Percentiles rank a stretch among this genome's conserved stretches.
phyloP scores from a whole-genome alignment of 2,113 vertebrate genomes.

The Misgurnus anguillicaudatus region DNA sequence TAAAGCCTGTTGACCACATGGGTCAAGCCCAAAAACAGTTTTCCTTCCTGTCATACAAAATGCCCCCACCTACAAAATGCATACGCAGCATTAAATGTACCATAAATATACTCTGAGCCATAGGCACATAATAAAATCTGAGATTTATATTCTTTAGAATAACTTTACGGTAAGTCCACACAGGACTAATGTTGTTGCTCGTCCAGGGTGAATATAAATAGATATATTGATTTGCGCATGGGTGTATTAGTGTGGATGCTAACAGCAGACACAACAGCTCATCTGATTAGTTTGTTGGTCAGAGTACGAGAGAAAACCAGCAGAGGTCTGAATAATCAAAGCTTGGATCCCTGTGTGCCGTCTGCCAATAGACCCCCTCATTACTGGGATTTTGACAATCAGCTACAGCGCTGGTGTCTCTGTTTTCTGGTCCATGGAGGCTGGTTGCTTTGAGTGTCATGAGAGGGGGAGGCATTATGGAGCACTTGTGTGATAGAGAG shows the following conservation, averaged over 20 bases:
- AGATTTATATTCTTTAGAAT: background rate
- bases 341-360: slow-evolving; percentile 38
- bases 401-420: slow-evolving; percentile 46
- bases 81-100: slow-evolving; percentile 36
- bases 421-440: slow-evolving; percentile 35
- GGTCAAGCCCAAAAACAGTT: slow-evolving; percentile 47
- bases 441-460: slow-evolving; percentile 37
- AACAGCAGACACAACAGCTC: slow-evolving; percentile 43
- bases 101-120: slow-evolving; percentile 24
- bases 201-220: slow-evolving; percentile 45
- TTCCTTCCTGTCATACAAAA: slow-evolving; percentile 33
- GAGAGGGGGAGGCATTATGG: background rate
- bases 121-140: background rate
- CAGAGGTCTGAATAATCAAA: slow-evolving; percentile 51
- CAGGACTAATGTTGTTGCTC: background rate
- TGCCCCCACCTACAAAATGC: slow-evolving; percentile 24
- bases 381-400: slow-evolving; percentile 51
- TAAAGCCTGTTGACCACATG: slow-evolving; percentile 52
- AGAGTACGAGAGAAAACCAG: slow-evolving; percentile 47
- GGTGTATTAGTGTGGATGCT: slow-evolving; percentile 29
- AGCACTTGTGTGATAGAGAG: slow-evolving; percentile 35
- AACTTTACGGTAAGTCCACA: slow-evolving; percentile 11
- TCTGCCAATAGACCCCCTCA: slow-evolving; percentile 55
- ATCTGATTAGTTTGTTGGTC: slow-evolving; percentile 58
- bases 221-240: slow-evolving; percentile 30